These are phyloP conservation scores for Cyanoliseus patagonus DNA, from an alignment of 2,113 vertebrate genomes.

Conservation along the genomic window DNA sequence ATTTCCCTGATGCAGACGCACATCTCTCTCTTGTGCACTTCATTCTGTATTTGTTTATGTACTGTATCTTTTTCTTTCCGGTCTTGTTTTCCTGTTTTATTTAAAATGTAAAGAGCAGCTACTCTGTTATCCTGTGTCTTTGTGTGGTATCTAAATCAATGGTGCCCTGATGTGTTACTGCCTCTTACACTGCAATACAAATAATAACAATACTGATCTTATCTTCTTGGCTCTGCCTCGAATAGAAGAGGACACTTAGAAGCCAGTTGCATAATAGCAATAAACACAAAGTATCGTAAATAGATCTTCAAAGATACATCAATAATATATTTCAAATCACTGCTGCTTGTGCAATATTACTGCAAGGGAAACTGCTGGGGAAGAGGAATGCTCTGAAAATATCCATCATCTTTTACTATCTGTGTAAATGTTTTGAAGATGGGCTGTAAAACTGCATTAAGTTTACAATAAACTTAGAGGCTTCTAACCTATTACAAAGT, in stretches of 20 bases:
- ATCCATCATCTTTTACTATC: slow-evolving; percentile 63
- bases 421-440: slow-evolving; percentile 59
- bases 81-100: not conserved
- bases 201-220: not conserved
- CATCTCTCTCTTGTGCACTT: not conserved
- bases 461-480: slow-evolving; percentile 34
- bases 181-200: not conserved
- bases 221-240: not conserved
- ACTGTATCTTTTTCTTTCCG: not conserved
- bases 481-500: slow-evolving; percentile 23
- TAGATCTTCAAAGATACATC: slow-evolving; percentile 43
- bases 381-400: slow-evolving; percentile 15
- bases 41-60: not conserved
- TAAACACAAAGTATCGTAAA: slow-evolving; percentile 20
- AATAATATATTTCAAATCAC: slow-evolving; percentile 23
- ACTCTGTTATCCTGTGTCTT: not conserved
- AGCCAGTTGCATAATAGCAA: slow-evolving; percentile 26
- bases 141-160: not conserved
- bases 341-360: not conserved
- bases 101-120: slow-evolving; percentile 18
- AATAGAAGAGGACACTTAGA: not conserved
- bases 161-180: not conserved
- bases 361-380: not conserved
- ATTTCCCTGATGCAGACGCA: not conserved
- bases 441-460: slow-evolving; percentile 46